Conservation (phyloP, 2,797 vertebrate genomes). For the Enteromius treurensis region DNA sequence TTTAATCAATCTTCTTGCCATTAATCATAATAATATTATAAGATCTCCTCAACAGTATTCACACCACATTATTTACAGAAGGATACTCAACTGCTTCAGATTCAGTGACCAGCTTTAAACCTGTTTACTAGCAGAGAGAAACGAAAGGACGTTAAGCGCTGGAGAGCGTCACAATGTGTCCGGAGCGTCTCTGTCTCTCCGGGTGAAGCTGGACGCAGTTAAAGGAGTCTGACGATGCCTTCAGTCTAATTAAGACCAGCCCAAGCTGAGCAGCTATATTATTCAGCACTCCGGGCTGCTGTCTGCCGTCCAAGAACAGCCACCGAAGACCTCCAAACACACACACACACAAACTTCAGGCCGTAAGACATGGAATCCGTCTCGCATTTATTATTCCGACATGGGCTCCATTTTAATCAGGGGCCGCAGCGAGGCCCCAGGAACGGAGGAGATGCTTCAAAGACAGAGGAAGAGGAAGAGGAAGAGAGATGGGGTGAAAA, state of each 20-base stretch:
- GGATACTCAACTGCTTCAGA: too few species aligned
- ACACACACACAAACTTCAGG: constrained; percentile 33
- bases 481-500: constrained; percentile 51
- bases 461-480: constrained; percentile 46
- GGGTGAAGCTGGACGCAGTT: constrained; percentile 77
- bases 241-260: constrained; percentile 76
- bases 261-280: constrained; percentile 76
- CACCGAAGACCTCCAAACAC: constrained; percentile 42
- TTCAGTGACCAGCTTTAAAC: neutral
- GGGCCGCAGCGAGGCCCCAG: constrained; percentile 58
- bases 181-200: constrained; percentile 10
- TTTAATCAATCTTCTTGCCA: neutral
- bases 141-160: neutral
- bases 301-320: constrained; percentile 68
- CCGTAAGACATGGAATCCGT: constrained; percentile 60
- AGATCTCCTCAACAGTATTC: too few species aligned
- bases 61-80: too few species aligned
- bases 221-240: constrained; percentile 68
- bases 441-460: constrained; percentile 58
- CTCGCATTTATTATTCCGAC: constrained; percentile 68
- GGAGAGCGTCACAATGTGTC: constrained; percentile 26
- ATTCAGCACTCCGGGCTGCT: constrained; percentile 74
- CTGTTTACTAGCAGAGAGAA: neutral
- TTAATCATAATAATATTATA: neutral
- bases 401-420: constrained; percentile 71